Evolutionary conservation across 2,797 vertebrate species (phyloP).

Genomic region (Eurystomus glaucurus): DNA sequence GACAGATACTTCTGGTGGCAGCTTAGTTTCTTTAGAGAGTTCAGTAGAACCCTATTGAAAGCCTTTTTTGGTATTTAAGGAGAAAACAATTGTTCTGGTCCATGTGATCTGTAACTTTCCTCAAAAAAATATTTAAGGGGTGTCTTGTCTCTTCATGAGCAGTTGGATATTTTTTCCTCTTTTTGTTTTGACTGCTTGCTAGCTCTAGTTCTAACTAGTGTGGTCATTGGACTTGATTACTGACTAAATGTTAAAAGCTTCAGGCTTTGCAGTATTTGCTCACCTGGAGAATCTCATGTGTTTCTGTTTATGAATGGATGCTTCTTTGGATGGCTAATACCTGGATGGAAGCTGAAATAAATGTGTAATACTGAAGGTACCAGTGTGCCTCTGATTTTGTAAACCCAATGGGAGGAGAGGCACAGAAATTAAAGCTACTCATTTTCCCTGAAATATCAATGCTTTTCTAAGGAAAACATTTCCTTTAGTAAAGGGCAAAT

Average conservation of each 20-base stretch:
- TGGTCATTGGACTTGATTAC: background rate
- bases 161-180: background rate
- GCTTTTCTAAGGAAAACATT: background rate
- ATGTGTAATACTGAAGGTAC: background rate
- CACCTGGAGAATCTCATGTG: background rate
- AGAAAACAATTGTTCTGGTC: background rate
- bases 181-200: background rate
- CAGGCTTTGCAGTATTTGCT: background rate
- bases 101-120: background rate
- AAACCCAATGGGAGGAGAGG: background rate
- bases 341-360: background rate
- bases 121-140: background rate
- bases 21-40: background rate
- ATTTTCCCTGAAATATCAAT: background rate
- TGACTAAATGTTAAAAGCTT: background rate
- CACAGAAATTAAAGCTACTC: background rate
- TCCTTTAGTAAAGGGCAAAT: background rate
- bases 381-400: background rate
- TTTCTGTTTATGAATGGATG: background rate
- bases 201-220: background rate
- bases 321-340: background rate
- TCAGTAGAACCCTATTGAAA: background rate
- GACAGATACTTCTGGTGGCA: background rate
- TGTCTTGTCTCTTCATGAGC: background rate
- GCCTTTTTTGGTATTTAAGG: background rate